These are phyloP conservation scores for Pseudomugil tenellus DNA, from an alignment of 2,797 vertebrate species.

Conservation along the genomic window DNA sequence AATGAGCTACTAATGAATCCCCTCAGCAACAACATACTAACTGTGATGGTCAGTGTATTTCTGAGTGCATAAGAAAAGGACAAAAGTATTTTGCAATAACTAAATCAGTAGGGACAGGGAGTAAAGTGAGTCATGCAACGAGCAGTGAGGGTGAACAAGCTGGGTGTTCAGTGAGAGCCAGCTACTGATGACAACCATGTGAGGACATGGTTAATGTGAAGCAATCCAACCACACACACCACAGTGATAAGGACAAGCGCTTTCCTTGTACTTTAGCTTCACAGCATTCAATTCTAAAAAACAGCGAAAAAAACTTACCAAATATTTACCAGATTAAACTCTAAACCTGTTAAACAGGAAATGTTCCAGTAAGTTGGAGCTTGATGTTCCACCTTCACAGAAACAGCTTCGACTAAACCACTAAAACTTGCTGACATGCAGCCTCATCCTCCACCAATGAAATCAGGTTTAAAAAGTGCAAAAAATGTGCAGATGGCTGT, in stretches of 20 bases:
- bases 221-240: conserved; percentile 45
- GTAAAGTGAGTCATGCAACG: conserved; percentile 73
- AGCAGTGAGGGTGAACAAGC: conserved; percentile 64
- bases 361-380: conserved; percentile 33
- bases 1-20: not conserved
- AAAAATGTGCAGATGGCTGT: conserved; percentile 1
- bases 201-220: conserved; percentile 35
- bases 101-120: conserved; percentile 36
- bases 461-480: not conserved
- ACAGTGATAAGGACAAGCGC: conserved; percentile 37
- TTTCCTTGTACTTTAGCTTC: conserved; percentile 17
- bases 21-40: conserved; percentile 9
- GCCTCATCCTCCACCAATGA: not conserved
- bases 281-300: conserved; percentile 8
- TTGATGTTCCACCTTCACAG: conserved; percentile 6
- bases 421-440: conserved; percentile 2
- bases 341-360: conserved; percentile 51
- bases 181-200: conserved; percentile 43
- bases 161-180: conserved; percentile 48
- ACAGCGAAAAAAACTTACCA: conserved; percentile 50
- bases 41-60: conserved; percentile 5
- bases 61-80: conserved; percentile 14
- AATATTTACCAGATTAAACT: conserved; percentile 37
- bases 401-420: conserved; percentile 17
- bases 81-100: conserved; percentile 20